Base-by-base conservation (phyloP, 2,113 vertebrate species). In the Eonycteris spelaea region DNA sequence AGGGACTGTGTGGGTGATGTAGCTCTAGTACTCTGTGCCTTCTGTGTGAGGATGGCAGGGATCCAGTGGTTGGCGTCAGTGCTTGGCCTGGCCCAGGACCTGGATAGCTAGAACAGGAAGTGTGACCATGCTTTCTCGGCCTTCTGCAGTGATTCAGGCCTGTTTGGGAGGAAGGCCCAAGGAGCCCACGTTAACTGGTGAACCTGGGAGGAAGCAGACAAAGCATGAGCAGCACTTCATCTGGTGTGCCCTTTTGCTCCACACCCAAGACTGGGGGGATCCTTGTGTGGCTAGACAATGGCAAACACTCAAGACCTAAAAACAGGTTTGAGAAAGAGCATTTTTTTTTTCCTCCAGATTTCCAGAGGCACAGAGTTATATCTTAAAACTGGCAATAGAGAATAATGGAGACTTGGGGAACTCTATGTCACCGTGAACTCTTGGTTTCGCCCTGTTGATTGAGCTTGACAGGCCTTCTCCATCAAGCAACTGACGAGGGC, bases 391-490 rank as follows among this genome's bases (percentile, higher is more conserved):
- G 45, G 45, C 7, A 3, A 19, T 26, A 9, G 22, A 75, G 95
- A 92, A 95, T 93, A 95, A 94, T 90, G 79, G 85, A 57, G 48
- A 77, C 51, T 4, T 55, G 89, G 71, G n/a, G 74, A 53, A 48
- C 90, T 45, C 88, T 30, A 22, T 86, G 95, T 94, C 94, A 61
- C 7, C 30, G 84, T 55, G 87, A 77, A 43, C 86, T 79, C 35
- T 4, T 91, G 87, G n/a, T 71, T 88, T 85, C 14, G 33, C 92
- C 89, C 90, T 63, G 65, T 63, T 95, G 90, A 95, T 96, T 82
- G 78, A 94, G 93, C 86, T 97, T 96, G 97, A 98, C 96, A 96
- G 90, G 88, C 14, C 93, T 94, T 65, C 91, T 90, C 59, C 7
- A 70, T 92, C 88, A 83, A 94, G 78, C 95, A 96, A 65, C 96